Evolutionary conservation across 1,140 invertebrate genomes (phyloP).

Genomic region (Drosophila rhopaloa): DNA sequence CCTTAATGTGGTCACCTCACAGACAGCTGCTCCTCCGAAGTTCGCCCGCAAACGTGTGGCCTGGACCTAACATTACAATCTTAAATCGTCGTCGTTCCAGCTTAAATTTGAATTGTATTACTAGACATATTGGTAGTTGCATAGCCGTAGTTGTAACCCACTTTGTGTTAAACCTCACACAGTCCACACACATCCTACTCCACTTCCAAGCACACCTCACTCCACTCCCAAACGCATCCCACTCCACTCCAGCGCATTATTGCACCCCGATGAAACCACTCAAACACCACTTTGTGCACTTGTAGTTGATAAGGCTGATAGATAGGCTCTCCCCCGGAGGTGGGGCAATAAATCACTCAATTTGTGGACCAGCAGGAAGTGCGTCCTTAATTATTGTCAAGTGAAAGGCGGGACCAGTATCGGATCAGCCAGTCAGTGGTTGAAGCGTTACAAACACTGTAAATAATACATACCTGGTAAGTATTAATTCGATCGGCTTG

Average conservation of each 20-base stretch:
- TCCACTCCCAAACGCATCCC: not conserved
- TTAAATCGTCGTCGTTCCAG: constrained; percentile 6
- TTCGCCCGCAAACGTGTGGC: constrained; percentile 78
- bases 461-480: not conserved
- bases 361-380: constrained; percentile 33
- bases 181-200: not conserved
- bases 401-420: not conserved
- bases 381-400: constrained; percentile 44
- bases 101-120: constrained; percentile 64
- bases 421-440: not conserved
- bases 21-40: constrained; percentile 63
- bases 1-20: constrained; percentile 64
- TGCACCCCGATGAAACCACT: not conserved
- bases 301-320: constrained; percentile 47
- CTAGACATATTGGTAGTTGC: constrained; percentile 18
- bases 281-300: constrained; percentile 23
- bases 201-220: not conserved
- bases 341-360: constrained; percentile 49
- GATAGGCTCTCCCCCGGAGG: constrained; percentile 26
- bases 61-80: constrained; percentile 52
- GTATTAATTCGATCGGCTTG: not conserved
- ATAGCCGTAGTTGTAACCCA: constrained; percentile 24
- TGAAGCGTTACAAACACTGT: not conserved
- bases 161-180: not conserved
- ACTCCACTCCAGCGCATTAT: not conserved